These are phyloP conservation scores for Cydia splendana DNA, from an alignment of 1,140 invertebrate genomes.

Conservation along the genomic window DNA sequence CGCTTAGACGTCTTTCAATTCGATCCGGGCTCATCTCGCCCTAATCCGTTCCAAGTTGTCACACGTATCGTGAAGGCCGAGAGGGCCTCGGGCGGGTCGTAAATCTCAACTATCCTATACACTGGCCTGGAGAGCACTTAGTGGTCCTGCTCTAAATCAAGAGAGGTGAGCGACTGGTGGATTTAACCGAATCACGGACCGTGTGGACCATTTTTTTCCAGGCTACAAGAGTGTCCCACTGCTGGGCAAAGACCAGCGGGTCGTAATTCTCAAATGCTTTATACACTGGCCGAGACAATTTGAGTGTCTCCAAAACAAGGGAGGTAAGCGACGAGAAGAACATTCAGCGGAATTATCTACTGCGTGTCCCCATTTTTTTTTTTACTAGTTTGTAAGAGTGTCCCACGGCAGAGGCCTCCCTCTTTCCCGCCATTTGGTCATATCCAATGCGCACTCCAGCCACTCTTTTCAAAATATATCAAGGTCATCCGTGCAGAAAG, in stretches of 20 bases:
- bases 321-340: too few relatives aligned
- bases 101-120: constrained; percentile 68
- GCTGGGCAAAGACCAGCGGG: constrained; percentile 36
- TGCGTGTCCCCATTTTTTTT: neutral
- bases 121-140: constrained; percentile 65
- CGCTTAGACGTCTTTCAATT: neutral
- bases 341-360: too few relatives aligned
- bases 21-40: neutral
- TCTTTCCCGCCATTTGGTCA: too few relatives aligned
- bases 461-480: too few relatives aligned
- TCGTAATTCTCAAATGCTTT: constrained; percentile 57
- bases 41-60: constrained; percentile 33
- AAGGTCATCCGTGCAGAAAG: too few relatives aligned
- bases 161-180: neutral
- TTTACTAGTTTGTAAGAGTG: neutral
- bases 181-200: neutral
- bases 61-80: constrained; percentile 36
- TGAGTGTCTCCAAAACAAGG: too few relatives aligned
- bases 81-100: constrained; percentile 50
- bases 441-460: too few relatives aligned
- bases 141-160: constrained; percentile 49
- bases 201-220: neutral
- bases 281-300: too few relatives aligned
- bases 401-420: constrained; percentile 18
- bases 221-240: too few relatives aligned